These are phyloP conservation scores for Caradrina kadenii DNA, from an alignment of 2,888 invertebrate genomes.

Conservation along the genomic window DNA sequence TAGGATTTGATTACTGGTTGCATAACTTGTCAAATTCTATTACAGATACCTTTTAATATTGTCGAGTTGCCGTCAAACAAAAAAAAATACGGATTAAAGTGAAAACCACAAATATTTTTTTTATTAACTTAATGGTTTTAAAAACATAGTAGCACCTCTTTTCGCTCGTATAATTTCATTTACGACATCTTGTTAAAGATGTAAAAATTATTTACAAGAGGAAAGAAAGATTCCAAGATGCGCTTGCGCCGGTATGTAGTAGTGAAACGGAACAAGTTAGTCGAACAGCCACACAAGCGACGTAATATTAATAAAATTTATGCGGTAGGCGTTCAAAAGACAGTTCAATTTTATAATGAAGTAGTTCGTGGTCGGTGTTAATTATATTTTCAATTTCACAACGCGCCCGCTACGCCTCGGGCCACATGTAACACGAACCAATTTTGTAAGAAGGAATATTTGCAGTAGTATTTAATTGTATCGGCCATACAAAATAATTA, in stretches of 20 bases:
- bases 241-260: conserved; percentile 21
- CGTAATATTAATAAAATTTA: conserved; percentile 69
- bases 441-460: conserved; percentile 74
- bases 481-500: conserved; percentile 55
- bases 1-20: conserved; percentile 26
- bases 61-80: conserved; percentile 13
- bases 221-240: conserved; percentile 23
- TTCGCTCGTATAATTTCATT: not conserved
- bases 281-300: conserved; percentile 46
- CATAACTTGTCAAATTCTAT: conserved; percentile 22
- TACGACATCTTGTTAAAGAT: not conserved
- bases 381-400: conserved; percentile 87
- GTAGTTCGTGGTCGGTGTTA: conserved; percentile 78
- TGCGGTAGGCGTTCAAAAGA: conserved; percentile 79
- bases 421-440: conserved; percentile 71
- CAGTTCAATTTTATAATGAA: conserved; percentile 84
- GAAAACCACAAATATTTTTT: too few relatives aligned
- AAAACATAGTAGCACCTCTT: not conserved
- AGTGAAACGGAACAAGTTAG: conserved; percentile 56
- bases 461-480: conserved; percentile 69
- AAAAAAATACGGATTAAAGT: too few relatives aligned
- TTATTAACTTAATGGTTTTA: not conserved
- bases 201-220: conserved; percentile 1
- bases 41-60: conserved; percentile 15
- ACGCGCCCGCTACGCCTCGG: conserved; percentile 74